phyloP scores from a whole-genome alignment of 1,140 invertebrate species.

The Diuraphis noxia region DNA sequence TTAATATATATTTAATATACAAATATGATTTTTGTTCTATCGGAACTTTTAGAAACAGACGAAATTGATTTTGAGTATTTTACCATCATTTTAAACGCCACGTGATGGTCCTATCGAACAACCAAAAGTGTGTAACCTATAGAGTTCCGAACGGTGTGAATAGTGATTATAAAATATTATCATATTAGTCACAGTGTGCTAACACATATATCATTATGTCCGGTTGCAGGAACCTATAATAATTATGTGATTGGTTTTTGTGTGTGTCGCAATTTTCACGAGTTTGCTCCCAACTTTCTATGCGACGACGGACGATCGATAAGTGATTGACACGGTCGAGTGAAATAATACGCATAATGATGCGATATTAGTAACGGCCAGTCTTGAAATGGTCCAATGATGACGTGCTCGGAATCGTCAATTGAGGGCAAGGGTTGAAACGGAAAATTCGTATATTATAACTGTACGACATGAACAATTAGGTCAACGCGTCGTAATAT shows the following conservation, averaged over 20 bases:
- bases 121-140: background rate
- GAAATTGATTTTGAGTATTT: background rate
- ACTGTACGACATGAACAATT: background rate
- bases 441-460: background rate
- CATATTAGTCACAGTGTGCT: background rate
- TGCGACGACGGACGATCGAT: background rate
- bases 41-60: background rate
- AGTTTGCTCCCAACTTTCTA: background rate
- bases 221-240: no score
- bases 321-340: background rate
- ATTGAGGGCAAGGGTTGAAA: rapidly evolving
- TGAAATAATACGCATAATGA: background rate
- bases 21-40: background rate
- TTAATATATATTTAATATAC: background rate
- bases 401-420: background rate
- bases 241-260: background rate
- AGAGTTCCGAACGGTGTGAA: background rate
- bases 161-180: background rate
- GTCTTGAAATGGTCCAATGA: background rate
- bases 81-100: no score
- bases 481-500: no score
- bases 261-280: background rate
- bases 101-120: background rate
- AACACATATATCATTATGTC: background rate
- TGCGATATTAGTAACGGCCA: background rate